Evolutionary conservation across 2,888 invertebrate species (phyloP).

Genomic region (Acleris holmiana): DNA sequence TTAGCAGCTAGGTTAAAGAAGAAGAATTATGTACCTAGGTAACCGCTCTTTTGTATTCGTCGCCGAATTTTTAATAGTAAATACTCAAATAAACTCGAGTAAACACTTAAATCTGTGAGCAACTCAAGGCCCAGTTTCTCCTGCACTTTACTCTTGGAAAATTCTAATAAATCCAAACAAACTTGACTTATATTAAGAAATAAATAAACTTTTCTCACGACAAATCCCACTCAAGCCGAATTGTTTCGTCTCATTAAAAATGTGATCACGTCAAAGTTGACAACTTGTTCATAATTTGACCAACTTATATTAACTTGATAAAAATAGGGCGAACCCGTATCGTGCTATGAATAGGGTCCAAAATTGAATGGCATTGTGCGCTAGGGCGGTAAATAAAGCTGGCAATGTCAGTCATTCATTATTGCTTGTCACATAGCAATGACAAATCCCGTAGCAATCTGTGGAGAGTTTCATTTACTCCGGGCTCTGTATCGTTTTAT

Average conservation of each 20-base stretch:
- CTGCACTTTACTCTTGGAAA: too few relatives aligned
- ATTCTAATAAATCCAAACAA: too few relatives aligned
- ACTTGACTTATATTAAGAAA: not conserved
- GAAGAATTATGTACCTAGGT: too few relatives aligned
- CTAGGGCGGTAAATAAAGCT: not conserved
- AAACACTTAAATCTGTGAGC: too few relatives aligned
- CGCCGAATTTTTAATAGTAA: too few relatives aligned
- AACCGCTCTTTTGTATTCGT: too few relatives aligned
- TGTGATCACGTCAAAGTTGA: constrained; percentile 30
- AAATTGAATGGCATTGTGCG: not conserved
- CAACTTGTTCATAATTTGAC: constrained; percentile 33
- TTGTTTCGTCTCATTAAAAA: constrained; percentile 33
- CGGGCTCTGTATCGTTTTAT: too few relatives aligned
- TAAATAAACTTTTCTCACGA: not conserved
- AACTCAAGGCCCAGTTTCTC: too few relatives aligned
- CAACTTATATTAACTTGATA: constrained; percentile 6
- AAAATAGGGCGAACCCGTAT: not conserved
- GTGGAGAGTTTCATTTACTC: constrained; percentile 7
- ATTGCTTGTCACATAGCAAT: constrained; percentile 29
- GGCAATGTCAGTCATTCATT: constrained; percentile 30
- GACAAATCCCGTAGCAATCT: constrained; percentile 27
- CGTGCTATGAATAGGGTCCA: not conserved
- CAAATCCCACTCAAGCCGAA: constrained; percentile 13
- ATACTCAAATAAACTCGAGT: too few relatives aligned
- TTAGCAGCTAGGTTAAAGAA: too few relatives aligned